phyloP scores from a whole-genome alignment of 2,888 invertebrate genomes.

The Drosophila mimica region DNA sequence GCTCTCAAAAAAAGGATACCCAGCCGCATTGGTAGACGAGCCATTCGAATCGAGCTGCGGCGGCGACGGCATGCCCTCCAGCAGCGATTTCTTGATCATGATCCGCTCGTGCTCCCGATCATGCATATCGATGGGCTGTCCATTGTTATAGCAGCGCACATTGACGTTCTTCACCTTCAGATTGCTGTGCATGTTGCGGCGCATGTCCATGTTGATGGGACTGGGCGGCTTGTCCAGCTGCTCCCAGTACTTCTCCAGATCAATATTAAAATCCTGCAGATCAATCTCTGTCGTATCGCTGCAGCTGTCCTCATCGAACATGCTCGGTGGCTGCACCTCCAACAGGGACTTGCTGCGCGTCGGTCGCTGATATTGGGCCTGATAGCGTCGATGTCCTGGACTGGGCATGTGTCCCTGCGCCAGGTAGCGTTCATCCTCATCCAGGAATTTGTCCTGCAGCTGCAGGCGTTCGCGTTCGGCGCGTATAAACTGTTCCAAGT shows the following conservation, averaged over 20 bases:
- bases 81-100: slow-evolving; percentile 84
- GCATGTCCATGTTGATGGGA: slow-evolving; percentile 84
- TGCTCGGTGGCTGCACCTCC: slow-evolving; percentile 84
- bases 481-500: slow-evolving; percentile 83
- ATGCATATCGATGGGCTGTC: slow-evolving; percentile 83
- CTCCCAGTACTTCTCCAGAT: slow-evolving; percentile 85
- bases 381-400: slow-evolving; percentile 49
- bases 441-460: slow-evolving; percentile 84
- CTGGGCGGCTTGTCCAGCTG: slow-evolving; percentile 85
- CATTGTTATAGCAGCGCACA: slow-evolving; percentile 84
- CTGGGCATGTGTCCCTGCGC: slow-evolving; percentile 56
- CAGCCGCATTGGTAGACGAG: slow-evolving; percentile 58
- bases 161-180: slow-evolving; percentile 84
- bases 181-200: slow-evolving; percentile 84
- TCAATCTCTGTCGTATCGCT: slow-evolving; percentile 85
- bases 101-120: slow-evolving; percentile 84
- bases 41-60: slow-evolving; percentile 78
- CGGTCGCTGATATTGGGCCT: slow-evolving; percentile 68
- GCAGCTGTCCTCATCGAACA: slow-evolving; percentile 84
- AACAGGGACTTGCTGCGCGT: slow-evolving; percentile 83
- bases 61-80: slow-evolving; percentile 85
- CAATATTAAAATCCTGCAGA: slow-evolving; percentile 85
- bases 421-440: slow-evolving; percentile 83
- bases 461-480: slow-evolving; percentile 83
- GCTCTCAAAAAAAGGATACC: slow-evolving; percentile 84